Evolutionary conservation across 2,888 invertebrate species (phyloP).

Genomic region (Drosophila macrothrix): DNA sequence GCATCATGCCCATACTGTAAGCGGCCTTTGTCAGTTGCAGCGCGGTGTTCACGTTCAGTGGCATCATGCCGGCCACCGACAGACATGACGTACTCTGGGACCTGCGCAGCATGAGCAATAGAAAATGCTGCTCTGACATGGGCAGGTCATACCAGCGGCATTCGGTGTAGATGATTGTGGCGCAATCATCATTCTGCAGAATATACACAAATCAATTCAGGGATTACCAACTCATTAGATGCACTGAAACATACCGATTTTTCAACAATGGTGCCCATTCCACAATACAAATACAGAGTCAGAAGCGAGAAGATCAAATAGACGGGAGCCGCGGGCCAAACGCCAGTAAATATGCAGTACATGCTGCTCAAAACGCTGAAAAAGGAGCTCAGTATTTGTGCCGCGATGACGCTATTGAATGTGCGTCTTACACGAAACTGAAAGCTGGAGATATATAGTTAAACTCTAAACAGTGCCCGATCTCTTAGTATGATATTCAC

Average conservation of each 20-base stretch:
- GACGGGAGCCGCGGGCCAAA: constrained; percentile 57
- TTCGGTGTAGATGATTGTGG: constrained; percentile 51
- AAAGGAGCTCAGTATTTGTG: constrained; percentile 38
- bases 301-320: constrained; percentile 41
- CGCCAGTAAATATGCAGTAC: constrained; percentile 46
- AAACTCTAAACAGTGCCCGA: background rate
- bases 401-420: constrained; percentile 38
- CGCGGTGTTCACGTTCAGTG: constrained; percentile 59
- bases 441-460: constrained; percentile 21
- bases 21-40: constrained; percentile 52
- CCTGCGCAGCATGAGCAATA: constrained; percentile 64
- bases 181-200: constrained; percentile 61
- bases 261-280: constrained; percentile 59
- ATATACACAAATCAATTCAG: background rate
- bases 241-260: constrained; percentile 42
- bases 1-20: constrained; percentile 53
- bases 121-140: constrained; percentile 47
- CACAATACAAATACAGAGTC: constrained; percentile 58
- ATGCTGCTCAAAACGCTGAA: constrained; percentile 38
- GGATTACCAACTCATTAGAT: background rate
- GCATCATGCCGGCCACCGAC: constrained; percentile 57
- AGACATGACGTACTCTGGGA: constrained; percentile 49
- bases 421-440: constrained; percentile 16
- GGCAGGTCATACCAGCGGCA: constrained; percentile 68
- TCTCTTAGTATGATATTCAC: constrained; percentile 19